Evolutionary conservation across 2,113 vertebrate species (phyloP), one percentile per base, ranked within the genome.

Genomic region (Lycaon pictus): DNA sequence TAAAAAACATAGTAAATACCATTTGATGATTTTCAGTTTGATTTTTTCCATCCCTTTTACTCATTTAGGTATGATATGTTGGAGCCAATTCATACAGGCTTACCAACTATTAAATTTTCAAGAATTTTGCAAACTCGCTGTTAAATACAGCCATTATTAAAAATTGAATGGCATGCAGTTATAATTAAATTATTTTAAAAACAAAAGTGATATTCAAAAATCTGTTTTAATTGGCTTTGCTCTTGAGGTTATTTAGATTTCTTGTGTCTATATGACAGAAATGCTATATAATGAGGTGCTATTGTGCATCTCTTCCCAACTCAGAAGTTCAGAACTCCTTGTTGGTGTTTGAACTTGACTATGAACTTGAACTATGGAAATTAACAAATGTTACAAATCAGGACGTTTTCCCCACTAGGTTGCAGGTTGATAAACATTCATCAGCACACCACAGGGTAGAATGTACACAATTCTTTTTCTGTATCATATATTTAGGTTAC

Each of bases 51-150:
- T 88, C 37, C 11, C 19, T 60, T 25, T 83, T 37, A 80, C 22
- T 37, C 82, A 88, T 27, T 65, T 95, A 67, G 35, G 20, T 91
- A 53, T 95, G 81, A 8, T 53, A 25, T 65, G 11, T 93, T 94
- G 17, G 60, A 87, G 23, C 69, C 43, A 51, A 55, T 32, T 90
- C n/a, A 11, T 89, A 71, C 5, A 87, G 37, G 55, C 29, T 92
- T 74, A 56, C 79, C 48, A 29, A 56, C 80, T 63, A 62, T 82
- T 86, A 71, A 32, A 80, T 91, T 93, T 96, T 97, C 35, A 85
- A 90, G n/a, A 95, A 94, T 80, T 83, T 92, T 96, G 69, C 35
- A 58, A 80, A 87, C 65, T 71, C 11, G 25, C 74, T 95, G 62
- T 62, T 80, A 74, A 93, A 20, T 43, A 90, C 10, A 80, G 43